A percentile compares a stretch with the other conserved stretches of the same genome.
Conservation (phyloP, 2,888 invertebrate genomes). For the Pammene fasciana region DNA sequence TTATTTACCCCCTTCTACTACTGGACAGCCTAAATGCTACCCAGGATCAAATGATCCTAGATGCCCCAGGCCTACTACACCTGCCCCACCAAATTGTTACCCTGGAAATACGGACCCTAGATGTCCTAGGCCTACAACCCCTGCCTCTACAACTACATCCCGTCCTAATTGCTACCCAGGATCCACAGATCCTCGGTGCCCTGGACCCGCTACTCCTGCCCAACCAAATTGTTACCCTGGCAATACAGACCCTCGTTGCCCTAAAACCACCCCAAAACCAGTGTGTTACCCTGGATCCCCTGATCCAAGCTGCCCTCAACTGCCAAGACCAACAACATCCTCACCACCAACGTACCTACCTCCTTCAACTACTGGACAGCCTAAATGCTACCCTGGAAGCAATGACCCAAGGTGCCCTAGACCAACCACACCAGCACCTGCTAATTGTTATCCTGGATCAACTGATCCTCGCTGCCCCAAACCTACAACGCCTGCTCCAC, state of each 20-base stretch:
- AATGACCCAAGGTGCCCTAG: constrained; percentile 49
- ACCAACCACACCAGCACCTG: constrained; percentile 33
- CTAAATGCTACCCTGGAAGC: constrained; percentile 49
- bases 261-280: constrained; percentile 36
- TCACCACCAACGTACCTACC: constrained; percentile 54
- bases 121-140: constrained; percentile 43
- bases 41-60: constrained; percentile 54
- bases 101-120: constrained; percentile 48
- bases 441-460: constrained; percentile 54
- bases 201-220: constrained; percentile 42
- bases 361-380: constrained; percentile 46
- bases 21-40: constrained; percentile 51
- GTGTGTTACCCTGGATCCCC: constrained; percentile 44
- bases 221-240: constrained; percentile 52
- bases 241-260: constrained; percentile 47
- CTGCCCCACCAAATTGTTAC: constrained; percentile 44
- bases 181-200: constrained; percentile 47
- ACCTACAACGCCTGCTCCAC: constrained; percentile 50
- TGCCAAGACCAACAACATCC: constrained; percentile 49
- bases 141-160: constrained; percentile 38
- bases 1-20: constrained; percentile 44
- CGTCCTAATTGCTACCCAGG: constrained; percentile 50
- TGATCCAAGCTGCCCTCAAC: constrained; percentile 58
- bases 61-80: constrained; percentile 55
- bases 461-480: constrained; percentile 54